Evolutionary conservation across 2,888 invertebrate species (phyloP), one percentile per base, ranked within the genome.

Genomic region (Siphonodentalium dalli): DNA sequence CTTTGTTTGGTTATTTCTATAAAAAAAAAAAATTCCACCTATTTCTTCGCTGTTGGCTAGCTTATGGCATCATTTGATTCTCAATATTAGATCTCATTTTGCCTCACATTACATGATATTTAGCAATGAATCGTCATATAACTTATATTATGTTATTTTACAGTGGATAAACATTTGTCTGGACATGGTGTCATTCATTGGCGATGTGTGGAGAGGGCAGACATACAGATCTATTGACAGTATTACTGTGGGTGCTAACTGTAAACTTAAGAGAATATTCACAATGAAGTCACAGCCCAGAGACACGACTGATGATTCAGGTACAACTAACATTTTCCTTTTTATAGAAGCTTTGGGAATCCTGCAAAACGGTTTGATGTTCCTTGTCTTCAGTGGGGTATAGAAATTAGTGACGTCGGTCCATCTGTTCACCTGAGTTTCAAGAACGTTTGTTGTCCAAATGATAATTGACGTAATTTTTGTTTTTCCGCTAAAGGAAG

Each of bases 141-240:
- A 38, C 15, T 38, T 38, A 23, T 15, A 9, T 18, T 1, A 7
- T 38, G 38, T 23, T 37, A 28, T 35, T 49, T 63, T 60, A 20
- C 68, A 81, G 80, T 81, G 81, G 81, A 46, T 75, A 48, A 80
- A 79, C 61, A 61, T 80, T 43, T 75, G 74, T 52, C 39, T 80
- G 33, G 80, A 81, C 58, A 61, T 81, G 67, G 69, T 70, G 26
- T 75, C 76, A 3, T 54, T 80, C 48, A 75, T 81, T 15, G 70
- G 71, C 6, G 78, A 80, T 24, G 71, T 69, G 1, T 80, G 80
- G 80, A 59, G 61, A 27, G 72, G 73, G 13, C 77, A 79, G 56
- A 78, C 76, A 1, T 79, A 68, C 62, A 71, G 72, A 26, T 61
- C 74, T 39, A 46, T 68, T 18, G 79, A 81, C 29, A 71, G 69